Conservation (phyloP, 2,113 vertebrate genomes). For the Paracanthobrama guichenoti region DNA sequence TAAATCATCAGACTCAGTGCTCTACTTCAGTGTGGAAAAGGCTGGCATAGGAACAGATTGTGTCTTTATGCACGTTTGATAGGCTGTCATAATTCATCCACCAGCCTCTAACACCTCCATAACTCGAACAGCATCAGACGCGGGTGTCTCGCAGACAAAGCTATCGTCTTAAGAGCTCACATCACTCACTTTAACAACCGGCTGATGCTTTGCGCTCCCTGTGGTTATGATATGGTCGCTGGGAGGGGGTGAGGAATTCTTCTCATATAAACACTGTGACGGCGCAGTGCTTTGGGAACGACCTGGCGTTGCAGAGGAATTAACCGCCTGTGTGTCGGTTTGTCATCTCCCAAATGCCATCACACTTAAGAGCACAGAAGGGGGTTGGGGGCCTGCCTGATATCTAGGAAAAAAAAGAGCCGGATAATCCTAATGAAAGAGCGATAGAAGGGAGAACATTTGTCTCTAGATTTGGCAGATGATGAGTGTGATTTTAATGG, state of each 20-base stretch:
- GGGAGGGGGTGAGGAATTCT: neutral
- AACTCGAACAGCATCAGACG: conserved; percentile 8
- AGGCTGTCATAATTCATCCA: conserved; percentile 45
- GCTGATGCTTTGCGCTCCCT: conserved; percentile 12
- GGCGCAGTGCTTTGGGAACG: conserved; percentile 3
- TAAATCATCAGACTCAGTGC: conserved; percentile 29
- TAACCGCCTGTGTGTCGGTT: conserved; percentile 33
- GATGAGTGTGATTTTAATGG: conserved; percentile 44
- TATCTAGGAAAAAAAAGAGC: conserved; percentile 33
- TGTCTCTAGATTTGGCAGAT: conserved; percentile 39
- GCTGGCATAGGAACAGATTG: conserved; percentile 34
- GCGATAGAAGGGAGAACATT: conserved; percentile 19
- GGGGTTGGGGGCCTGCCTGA: conserved; percentile 24
- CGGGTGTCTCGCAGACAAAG: conserved; percentile 25
- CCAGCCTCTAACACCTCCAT: conserved; percentile 9
- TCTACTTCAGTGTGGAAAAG: conserved; percentile 13
- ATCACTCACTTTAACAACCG: conserved; percentile 45
- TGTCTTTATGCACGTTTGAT: conserved; percentile 38
- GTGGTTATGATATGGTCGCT: conserved; percentile 27
- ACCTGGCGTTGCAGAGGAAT: conserved; percentile 34
- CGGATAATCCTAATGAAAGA: conserved; percentile 31
- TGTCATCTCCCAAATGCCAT: conserved; percentile 54
- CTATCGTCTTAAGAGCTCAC: conserved; percentile 29
- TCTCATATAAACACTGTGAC: conserved; percentile 29
- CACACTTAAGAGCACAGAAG: conserved; percentile 40